Conservation (phyloP, 2,888 invertebrate genomes). For the Epistrophella euchroma region DNA sequence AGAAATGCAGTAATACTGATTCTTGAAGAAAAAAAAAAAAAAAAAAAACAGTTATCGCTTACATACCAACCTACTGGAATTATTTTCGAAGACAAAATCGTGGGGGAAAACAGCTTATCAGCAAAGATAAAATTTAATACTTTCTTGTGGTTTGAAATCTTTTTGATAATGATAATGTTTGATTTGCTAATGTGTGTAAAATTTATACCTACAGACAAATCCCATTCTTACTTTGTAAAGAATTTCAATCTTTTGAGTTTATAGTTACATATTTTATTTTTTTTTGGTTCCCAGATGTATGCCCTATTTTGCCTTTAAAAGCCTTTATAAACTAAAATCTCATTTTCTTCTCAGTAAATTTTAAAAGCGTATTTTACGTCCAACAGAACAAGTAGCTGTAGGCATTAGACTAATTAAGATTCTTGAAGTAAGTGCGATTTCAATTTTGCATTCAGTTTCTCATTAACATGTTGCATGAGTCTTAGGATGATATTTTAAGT, state of each 20-base stretch:
- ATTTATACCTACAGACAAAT: neutral
- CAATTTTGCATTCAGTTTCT: too few relatives aligned
- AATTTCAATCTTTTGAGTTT: neutral
- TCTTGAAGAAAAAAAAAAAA: neutral
- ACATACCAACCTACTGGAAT: neutral
- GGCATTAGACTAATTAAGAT: too few relatives aligned
- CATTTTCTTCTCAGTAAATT: too few relatives aligned
- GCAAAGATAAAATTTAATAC: constrained; percentile 26
- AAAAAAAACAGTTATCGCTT: neutral
- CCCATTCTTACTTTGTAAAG: neutral
- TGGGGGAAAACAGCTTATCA: neutral
- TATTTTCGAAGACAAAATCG: neutral
- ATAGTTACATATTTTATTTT: neutral
- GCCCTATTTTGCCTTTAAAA: too few relatives aligned
- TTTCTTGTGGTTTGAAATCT: neutral
- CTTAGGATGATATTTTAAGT: too few relatives aligned
- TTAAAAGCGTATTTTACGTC: too few relatives aligned
- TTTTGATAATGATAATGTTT: constrained; percentile 17
- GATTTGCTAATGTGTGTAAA: neutral
- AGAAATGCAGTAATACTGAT: neutral
- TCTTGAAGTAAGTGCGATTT: too few relatives aligned
- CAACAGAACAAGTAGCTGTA: too few relatives aligned
- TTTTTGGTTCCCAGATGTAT: too few relatives aligned
- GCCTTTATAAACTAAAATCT: too few relatives aligned
- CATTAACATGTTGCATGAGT: too few relatives aligned